Conservation (phyloP, 2,888 invertebrate species). For the Ophion ventricosus region DNA sequence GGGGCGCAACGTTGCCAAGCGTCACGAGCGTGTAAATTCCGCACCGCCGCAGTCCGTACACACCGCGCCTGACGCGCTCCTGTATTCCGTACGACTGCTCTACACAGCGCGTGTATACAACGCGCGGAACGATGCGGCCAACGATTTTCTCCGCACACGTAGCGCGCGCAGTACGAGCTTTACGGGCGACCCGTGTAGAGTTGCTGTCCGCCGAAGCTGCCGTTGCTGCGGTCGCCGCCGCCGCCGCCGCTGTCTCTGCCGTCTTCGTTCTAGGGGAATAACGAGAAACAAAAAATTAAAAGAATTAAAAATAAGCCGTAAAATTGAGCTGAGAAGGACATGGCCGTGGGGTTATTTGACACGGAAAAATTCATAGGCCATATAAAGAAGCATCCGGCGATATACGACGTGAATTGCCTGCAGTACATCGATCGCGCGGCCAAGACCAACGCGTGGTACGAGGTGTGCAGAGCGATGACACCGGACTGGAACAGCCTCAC, state of each 20-base stretch:
- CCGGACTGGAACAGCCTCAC: constrained; percentile 78
- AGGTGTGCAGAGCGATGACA: constrained; percentile 79
- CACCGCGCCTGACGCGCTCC: no score
- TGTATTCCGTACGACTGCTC: background rate
- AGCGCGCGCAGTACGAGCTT: constrained; percentile 48
- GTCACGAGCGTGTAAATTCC: constrained; percentile 74
- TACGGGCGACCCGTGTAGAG: constrained; percentile 38
- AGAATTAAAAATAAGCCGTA: no score
- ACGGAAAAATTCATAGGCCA: constrained; percentile 79
- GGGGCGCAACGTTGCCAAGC: constrained; percentile 71
- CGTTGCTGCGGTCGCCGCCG: background rate
- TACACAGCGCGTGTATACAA: constrained; percentile 31
- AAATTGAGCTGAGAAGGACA: background rate
- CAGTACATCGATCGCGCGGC: constrained; percentile 78
- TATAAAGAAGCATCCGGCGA: constrained; percentile 78
- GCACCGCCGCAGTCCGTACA: constrained; percentile 71
- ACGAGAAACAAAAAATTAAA: no score
- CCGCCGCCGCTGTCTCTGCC: no score
- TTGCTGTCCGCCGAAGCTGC: no score
- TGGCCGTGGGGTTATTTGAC: constrained; percentile 74
- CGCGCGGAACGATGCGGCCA: constrained; percentile 55
- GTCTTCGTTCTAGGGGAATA: no score
- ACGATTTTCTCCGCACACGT: constrained; percentile 60
- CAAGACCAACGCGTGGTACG: constrained; percentile 79
- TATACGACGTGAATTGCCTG: constrained; percentile 78